These are phyloP conservation scores for Tamandua tetradactyla DNA, from an alignment of 2,797 vertebrate genomes.

Conservation along the genomic window DNA sequence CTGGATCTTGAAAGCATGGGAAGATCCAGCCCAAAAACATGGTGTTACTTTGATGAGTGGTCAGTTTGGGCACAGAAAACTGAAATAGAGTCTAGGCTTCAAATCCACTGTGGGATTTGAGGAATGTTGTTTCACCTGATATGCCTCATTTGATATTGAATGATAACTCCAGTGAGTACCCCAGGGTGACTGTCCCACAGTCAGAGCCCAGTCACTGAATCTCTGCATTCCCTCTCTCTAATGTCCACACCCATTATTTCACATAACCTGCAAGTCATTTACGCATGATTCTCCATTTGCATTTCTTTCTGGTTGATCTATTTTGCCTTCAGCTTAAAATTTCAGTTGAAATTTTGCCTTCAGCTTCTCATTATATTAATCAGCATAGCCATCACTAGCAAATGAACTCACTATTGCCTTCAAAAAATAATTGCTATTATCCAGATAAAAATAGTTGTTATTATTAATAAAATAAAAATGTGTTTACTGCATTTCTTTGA, in stretches of 20 bases:
- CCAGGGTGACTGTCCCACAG: not conserved
- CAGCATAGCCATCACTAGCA: not conserved
- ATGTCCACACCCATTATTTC: not conserved
- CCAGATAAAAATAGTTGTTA: slow-evolving; percentile 9
- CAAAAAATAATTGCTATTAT: not conserved
- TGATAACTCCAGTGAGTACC: not conserved
- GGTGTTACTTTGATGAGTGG: not conserved
- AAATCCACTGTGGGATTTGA: too few relatives aligned
- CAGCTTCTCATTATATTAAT: not conserved
- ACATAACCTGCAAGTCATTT: not conserved
- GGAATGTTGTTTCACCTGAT: not conserved
- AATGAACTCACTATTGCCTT: not conserved
- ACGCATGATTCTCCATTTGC: not conserved
- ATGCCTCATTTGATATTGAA: not conserved
- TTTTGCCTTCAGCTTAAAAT: too few relatives aligned
- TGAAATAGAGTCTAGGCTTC: not conserved
- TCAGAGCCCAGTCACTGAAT: not conserved
- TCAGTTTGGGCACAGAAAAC: not conserved
- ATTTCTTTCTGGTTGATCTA: not conserved
- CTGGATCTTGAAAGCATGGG: not conserved
- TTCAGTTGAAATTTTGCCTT: not conserved
- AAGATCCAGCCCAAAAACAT: not conserved
- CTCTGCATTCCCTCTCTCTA: not conserved
- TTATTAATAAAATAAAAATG: not conserved
- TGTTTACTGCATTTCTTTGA: not conserved